Conservation (phyloP, 2,113 vertebrate genomes). For the Microtus oregoni region DNA sequence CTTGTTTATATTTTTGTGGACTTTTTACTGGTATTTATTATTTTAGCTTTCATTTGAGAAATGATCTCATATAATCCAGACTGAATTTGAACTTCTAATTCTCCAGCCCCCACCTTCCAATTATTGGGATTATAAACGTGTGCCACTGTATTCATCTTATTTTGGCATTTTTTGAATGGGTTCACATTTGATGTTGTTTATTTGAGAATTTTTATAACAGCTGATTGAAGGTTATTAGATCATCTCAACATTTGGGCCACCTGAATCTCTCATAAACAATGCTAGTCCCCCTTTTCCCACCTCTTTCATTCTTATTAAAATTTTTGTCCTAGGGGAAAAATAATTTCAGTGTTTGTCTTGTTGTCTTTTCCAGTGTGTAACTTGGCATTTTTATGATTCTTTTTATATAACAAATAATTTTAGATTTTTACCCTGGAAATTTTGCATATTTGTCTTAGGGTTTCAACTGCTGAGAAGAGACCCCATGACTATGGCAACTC, state of each 20-base stretch:
- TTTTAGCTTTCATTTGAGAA: not conserved
- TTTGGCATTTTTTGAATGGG: constrained; percentile 28
- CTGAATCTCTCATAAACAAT: not conserved
- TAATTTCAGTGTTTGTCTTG: constrained; percentile 38
- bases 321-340: not conserved
- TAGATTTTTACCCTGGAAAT: constrained; percentile 54
- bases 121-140: not conserved
- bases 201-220: constrained; percentile 57
- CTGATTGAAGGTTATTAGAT: constrained; percentile 45
- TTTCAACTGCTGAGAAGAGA: too few relatives aligned
- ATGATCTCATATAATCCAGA: not conserved
- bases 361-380: constrained; percentile 13
- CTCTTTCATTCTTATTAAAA: not conserved
- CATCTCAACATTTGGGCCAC: constrained; percentile 26
- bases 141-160: not conserved
- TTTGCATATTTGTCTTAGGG: not conserved
- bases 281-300: not conserved
- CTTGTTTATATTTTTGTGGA: not conserved
- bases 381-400: constrained; percentile 47
- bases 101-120: not conserved
- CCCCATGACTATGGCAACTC: too few relatives aligned
- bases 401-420: constrained; percentile 37
- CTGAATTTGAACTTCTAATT: not conserved
- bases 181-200: constrained; percentile 39
- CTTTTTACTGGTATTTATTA: constrained; percentile 5